Evolutionary conservation across 2,888 invertebrate species (phyloP), one percentile per base, ranked within the genome.

Genomic region (Drosophila sordidula): DNA sequence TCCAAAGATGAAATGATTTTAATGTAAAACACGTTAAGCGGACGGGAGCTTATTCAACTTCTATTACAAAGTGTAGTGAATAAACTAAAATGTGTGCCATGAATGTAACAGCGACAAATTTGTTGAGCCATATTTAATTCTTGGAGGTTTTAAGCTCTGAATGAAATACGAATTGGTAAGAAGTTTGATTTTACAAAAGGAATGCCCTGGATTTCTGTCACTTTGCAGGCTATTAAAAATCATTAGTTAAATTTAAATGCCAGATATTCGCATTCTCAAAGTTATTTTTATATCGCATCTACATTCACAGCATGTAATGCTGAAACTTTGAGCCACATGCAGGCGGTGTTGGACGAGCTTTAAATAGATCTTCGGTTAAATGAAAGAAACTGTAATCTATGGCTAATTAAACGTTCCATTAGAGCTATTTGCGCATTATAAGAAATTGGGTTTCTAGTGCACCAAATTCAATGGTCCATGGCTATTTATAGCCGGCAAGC

Each of bases 381-480:
- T 69, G 73, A 78, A 63, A 59, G 66, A 72, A 66, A 70, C 64
- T 70, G 68, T 64, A 22, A 66, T 81, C 74, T 76, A 57, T 65
- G 66, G 64, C 63, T 83, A 87, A 83, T 83, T 83, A 83, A 87
- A 72, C 51, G 74, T 70, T 71, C 77, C 79, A 83, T 83, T 87
- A 81, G 67, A 69, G 64, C 51, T 64, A 52, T 80, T 78, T 69
- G 81, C 64, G 63, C 69, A 58, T 68, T 59, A 29, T 32, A 58
- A 32, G 52, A 81, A 82, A 85, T 85, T 83, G 61, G 83, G 83
- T 83, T 83, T 83, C 77, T 83, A 67, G 83, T 83, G 83, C 83
- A 83, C 64, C 67, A 55, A 70, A 80, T 82, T 85, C 76, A 85
- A 85, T 81, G 86, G 74, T 77, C 82, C 78, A 67, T 74, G 70